Evolutionary conservation across 2,113 vertebrate species (phyloP).

Genomic region (Sander lucioperca): DNA sequence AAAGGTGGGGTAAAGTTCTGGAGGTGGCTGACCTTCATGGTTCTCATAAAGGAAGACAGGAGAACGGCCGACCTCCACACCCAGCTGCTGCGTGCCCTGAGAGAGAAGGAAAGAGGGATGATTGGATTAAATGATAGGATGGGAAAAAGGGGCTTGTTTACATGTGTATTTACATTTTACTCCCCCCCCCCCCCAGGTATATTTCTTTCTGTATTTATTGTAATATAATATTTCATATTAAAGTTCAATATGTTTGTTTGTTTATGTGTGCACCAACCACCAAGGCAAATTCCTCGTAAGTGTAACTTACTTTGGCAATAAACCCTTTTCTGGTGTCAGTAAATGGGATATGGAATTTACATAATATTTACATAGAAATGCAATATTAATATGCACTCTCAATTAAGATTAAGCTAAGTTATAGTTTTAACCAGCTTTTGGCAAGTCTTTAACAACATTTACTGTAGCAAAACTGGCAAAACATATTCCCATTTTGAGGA

Average conservation of each 20-base stretch:
- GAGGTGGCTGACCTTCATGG: constrained; percentile 91
- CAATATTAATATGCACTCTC: neutral
- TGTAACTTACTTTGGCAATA: too few relatives aligned
- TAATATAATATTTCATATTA: too few relatives aligned
- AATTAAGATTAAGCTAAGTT: too few relatives aligned
- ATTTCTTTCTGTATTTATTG: too few relatives aligned
- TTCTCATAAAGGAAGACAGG: constrained; percentile 98
- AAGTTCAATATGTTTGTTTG: too few relatives aligned
- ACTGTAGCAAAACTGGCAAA: neutral
- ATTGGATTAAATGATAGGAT: neutral
- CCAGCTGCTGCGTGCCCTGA: constrained; percentile 96
- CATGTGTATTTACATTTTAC: neutral
- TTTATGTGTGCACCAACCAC: too few relatives aligned
- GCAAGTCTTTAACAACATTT: neutral
- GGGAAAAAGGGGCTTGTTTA: neutral
- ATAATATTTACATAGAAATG: neutral
- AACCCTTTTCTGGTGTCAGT: too few relatives aligned
- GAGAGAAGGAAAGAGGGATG: neutral
- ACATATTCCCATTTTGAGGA: neutral
- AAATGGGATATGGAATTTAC: neutral
- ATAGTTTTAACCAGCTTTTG: neutral
- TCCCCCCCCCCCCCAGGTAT: too few relatives aligned
- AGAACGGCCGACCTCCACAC: constrained; percentile 93
- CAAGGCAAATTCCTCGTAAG: too few relatives aligned
- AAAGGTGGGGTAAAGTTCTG: constrained; percentile 96